phyloP scores from a whole-genome alignment of 2,113 vertebrate genomes.

The Psittacus erithacus region DNA sequence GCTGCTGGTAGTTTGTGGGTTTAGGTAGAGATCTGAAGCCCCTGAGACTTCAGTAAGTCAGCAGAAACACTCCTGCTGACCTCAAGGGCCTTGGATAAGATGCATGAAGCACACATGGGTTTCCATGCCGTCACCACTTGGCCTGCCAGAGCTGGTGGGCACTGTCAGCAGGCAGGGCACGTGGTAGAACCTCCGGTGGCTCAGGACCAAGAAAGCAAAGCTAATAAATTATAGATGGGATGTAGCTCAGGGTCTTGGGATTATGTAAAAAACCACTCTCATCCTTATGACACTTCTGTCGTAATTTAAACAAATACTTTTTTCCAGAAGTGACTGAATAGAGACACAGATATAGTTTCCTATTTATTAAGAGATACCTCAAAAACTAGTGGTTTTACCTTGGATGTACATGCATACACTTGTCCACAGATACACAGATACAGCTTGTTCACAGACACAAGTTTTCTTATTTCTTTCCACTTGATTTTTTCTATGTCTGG shows the following conservation, averaged over 20 bases:
- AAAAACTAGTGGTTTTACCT: neutral
- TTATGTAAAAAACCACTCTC: neutral
- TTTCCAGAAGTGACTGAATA: neutral
- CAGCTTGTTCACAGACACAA: neutral
- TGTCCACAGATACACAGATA: neutral
- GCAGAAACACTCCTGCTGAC: neutral
- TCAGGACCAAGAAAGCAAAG: neutral
- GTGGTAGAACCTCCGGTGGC: neutral
- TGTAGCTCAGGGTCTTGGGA: neutral
- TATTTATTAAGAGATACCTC: neutral
- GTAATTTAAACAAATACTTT: neutral
- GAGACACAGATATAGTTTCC: neutral
- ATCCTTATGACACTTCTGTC: neutral
- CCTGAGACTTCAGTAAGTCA: neutral
- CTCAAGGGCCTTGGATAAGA: neutral
- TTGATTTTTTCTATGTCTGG: neutral
- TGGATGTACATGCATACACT: no score
- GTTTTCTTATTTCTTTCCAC: neutral
- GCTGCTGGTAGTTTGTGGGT: neutral
- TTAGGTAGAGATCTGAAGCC: neutral
- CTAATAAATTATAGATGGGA: neutral
- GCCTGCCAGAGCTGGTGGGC: neutral
- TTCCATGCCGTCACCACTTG: neutral
- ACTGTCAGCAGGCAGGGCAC: neutral
- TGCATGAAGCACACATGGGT: neutral